Evolutionary conservation across 2,888 invertebrate species (phyloP).

Genomic region (Hoplodrina ambigua): DNA sequence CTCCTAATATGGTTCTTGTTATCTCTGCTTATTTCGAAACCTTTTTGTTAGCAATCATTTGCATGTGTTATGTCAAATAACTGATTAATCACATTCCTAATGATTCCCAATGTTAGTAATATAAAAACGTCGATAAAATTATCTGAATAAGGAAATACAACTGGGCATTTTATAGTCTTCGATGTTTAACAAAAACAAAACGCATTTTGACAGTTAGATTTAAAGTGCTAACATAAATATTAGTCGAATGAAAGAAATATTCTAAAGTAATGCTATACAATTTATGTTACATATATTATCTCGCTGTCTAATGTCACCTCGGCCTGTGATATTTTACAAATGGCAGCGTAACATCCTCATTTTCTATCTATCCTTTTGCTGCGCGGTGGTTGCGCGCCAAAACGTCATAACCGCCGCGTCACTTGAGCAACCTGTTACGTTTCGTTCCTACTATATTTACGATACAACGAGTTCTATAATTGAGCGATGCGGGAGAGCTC

Average conservation of each 20-base stretch:
- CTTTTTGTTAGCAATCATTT: constrained; percentile 71
- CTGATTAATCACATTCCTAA: constrained; percentile 57
- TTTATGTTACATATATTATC: constrained; percentile 52
- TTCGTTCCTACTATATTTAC: constrained; percentile 80
- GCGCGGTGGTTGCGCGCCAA: constrained; percentile 52
- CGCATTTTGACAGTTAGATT: constrained; percentile 44
- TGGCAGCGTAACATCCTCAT: constrained; percentile 77
- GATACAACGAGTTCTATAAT: constrained; percentile 88
- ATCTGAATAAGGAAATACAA: constrained; percentile 27
- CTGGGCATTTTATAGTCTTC: not conserved
- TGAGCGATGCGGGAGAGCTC: constrained; percentile 90
- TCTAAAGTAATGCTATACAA: constrained; percentile 42
- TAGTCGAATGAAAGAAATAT: constrained; percentile 47
- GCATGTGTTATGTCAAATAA: constrained; percentile 69
- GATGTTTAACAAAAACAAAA: constrained; percentile 39
- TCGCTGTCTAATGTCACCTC: constrained; percentile 57
- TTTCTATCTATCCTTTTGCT: constrained; percentile 67
- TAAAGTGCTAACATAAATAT: constrained; percentile 42
- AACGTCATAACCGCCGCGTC: constrained; percentile 76
- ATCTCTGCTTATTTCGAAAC: constrained; percentile 75
- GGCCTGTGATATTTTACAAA: constrained; percentile 75
- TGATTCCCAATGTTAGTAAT: constrained; percentile 20
- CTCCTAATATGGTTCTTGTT: constrained; percentile 72
- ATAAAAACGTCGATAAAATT: constrained; percentile 19
- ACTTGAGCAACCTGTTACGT: constrained; percentile 74